These are phyloP conservation scores for Myripristis murdjan DNA, from an alignment of 2,797 vertebrate species.

Conservation along the genomic window DNA sequence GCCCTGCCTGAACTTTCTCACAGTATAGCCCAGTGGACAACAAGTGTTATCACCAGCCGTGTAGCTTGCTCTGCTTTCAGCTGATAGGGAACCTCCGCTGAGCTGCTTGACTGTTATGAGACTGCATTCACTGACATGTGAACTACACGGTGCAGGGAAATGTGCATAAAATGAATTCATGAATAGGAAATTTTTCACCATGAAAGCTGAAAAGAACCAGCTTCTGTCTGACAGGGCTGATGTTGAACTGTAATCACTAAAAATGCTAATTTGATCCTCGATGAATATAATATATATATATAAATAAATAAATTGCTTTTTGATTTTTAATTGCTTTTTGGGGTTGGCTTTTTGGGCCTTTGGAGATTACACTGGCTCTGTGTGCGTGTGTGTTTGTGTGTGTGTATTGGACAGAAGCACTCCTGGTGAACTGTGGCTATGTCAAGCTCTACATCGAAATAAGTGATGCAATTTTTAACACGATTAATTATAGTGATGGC, in stretches of 20 bases:
- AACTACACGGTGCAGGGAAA: neutral
- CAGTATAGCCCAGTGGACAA: conserved; percentile 15
- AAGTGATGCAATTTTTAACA: no score
- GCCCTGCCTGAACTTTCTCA: conserved; percentile 11
- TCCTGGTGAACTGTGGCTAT: no score
- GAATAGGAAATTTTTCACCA: neutral
- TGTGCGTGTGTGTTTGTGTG: no score
- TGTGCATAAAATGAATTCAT: conserved; percentile 13
- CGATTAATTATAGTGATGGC: no score
- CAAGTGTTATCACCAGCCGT: conserved; percentile 14
- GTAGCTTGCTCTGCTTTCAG: conserved; percentile 6
- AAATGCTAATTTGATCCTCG: no score
- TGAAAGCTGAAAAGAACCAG: neutral
- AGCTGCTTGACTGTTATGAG: conserved; percentile 1
- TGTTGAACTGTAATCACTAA: neutral
- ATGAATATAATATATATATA: no score
- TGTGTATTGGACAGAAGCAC: no score
- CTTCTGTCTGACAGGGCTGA: neutral
- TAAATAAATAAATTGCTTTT: no score
- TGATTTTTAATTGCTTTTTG: no score
- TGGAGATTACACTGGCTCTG: no score
- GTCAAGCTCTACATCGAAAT: no score
- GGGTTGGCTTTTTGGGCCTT: no score
- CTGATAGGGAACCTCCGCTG: conserved; percentile 1
- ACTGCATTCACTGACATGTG: conserved; percentile 3